Percentiles rank a stretch among this genome's conserved stretches.
Conservation (phyloP, 1,140 invertebrate genomes). For the Diorhabda elongata region DNA sequence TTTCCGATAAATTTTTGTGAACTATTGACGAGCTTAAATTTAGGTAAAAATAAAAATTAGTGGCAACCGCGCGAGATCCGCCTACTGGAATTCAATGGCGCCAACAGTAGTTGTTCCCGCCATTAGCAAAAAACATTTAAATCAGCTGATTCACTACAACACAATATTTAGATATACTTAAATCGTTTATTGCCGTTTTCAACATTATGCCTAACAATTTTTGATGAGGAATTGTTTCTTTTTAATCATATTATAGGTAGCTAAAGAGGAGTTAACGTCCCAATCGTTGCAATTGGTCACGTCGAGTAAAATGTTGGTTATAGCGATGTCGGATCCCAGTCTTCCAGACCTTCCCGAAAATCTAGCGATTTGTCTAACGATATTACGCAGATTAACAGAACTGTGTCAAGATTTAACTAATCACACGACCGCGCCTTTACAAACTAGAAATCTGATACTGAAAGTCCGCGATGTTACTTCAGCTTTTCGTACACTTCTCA, state of each 20-base stretch:
- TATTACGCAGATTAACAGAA: constrained; percentile 63
- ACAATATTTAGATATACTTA: too few relatives aligned
- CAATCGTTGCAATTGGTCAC: constrained; percentile 78
- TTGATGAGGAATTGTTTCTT: too few relatives aligned
- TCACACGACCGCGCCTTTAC: constrained; percentile 68
- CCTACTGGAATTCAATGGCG: too few relatives aligned
- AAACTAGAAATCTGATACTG: constrained; percentile 73
- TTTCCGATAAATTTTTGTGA: too few relatives aligned
- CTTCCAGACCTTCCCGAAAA: constrained; percentile 58
- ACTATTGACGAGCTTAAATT: too few relatives aligned
- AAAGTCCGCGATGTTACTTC: constrained; percentile 75
- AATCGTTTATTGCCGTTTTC: too few relatives aligned
- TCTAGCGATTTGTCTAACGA: constrained; percentile 65
- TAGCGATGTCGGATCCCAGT: constrained; percentile 64
- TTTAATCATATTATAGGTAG: constrained; percentile 49
- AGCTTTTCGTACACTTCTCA: constrained; percentile 67
- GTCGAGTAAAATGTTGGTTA: constrained; percentile 77
- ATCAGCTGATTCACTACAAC: too few relatives aligned
- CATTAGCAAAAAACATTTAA: too few relatives aligned
- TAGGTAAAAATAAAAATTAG: too few relatives aligned
- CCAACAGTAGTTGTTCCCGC: too few relatives aligned
- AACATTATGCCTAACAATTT: too few relatives aligned
- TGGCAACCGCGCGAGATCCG: too few relatives aligned
- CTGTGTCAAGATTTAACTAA: constrained; percentile 68
- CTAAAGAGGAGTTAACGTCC: constrained; percentile 71